Conservation (phyloP, 2,888 invertebrate genomes). For the Hoplodrina ambigua region DNA sequence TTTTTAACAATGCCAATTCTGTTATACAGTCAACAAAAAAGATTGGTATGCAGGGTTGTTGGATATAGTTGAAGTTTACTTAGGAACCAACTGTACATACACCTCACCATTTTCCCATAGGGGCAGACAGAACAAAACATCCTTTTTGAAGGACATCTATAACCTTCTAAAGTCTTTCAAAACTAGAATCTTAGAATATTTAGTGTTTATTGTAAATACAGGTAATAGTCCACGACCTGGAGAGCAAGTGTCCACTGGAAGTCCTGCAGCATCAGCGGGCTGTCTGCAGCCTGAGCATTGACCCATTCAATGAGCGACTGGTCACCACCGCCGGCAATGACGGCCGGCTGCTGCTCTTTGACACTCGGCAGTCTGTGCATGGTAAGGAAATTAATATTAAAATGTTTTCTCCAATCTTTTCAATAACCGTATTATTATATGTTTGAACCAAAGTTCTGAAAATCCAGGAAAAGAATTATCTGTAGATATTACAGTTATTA, state of each 20-base stretch:
- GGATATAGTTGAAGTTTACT: too few species aligned
- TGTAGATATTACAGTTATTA: too few species aligned
- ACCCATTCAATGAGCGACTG: constrained; percentile 95
- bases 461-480: too few species aligned
- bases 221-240: constrained; percentile 97
- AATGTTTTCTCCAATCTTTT: too few species aligned
- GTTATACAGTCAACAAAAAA: too few species aligned
- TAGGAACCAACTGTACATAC: too few species aligned
- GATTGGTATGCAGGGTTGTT: too few species aligned
- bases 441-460: too few species aligned
- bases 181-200: background rate
- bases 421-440: too few species aligned
- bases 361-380: constrained; percentile 92
- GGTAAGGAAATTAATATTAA: constrained; percentile 67
- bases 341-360: constrained; percentile 96
- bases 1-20: background rate
- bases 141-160: too few species aligned
- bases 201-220: constrained; percentile 77
- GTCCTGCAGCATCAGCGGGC: constrained; percentile 96
- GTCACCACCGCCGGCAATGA: constrained; percentile 98
- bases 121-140: too few species aligned
- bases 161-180: too few species aligned
- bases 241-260: constrained; percentile 91
- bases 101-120: background rate
- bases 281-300: constrained; percentile 96